Evolutionary conservation across 1,140 invertebrate genomes (phyloP), one percentile per base, ranked within the genome.

Genomic region (Bicyclus anynana): DNA sequence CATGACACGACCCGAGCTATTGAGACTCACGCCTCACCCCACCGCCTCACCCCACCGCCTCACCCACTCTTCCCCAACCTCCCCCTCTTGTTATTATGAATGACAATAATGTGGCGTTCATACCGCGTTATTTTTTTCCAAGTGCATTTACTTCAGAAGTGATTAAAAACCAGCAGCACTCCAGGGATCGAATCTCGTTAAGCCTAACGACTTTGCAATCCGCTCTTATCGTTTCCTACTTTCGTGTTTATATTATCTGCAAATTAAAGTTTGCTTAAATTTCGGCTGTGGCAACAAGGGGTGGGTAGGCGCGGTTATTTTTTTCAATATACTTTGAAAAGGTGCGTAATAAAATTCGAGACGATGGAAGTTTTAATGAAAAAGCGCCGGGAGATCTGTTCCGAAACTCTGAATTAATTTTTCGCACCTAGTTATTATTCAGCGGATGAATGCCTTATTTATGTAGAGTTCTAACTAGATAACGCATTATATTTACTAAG

Each of bases 31-130:
- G 46, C 54, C 62, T 49, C 62, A 50, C 57, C 35, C 29, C 44
- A 52, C 51, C 50, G 49, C 29, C 29, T 56, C 64, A 42, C 54
- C 44, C 5, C 27, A 7, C 27, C 5, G 27, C 64, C 51, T 18
- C n/a, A n/a, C 55, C 64, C 42, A 13, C 58, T n/a, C 64, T 10
- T 53, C 35, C 46, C 59, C 37, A 58, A 51, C 35, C 44, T 53
- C 59, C 20, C 69, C 62, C 69, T 72, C 75, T 78, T 82, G 75
- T 81, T 84, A 69, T 69, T 69, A 84, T 87, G 84, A 87, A 87
- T 85, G 84, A 87, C 82, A 87, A 87, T 84, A 83, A 73, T 74
- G 72, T 77, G 70, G 69, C 70, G 75, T 61, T 75, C 68, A 74
- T 80, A 77, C 70, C 71, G 72, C 69, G 62, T 77, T 77, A 81